Evolutionary conservation across 2,113 vertebrate species (phyloP).

Genomic region (Daubentonia madagascariensis): DNA sequence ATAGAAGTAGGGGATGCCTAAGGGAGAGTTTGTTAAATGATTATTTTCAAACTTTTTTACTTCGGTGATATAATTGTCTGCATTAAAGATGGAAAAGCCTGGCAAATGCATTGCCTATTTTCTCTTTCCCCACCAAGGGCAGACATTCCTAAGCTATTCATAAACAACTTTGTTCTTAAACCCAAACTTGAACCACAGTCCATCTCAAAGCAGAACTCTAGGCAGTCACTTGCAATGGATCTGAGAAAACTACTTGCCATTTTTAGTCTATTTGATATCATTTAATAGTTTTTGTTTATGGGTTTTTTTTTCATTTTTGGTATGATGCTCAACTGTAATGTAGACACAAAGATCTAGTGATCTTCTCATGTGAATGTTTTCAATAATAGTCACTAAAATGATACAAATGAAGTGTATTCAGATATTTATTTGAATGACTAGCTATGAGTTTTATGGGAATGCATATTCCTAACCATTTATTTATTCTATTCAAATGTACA

Average conservation of each 20-base stretch:
- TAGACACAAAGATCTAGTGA: background rate
- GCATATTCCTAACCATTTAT: background rate
- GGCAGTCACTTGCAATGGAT: background rate
- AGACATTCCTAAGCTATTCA: background rate
- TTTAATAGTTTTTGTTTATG: background rate
- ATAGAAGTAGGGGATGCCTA: background rate
- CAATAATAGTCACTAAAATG: background rate
- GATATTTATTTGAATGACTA: background rate
- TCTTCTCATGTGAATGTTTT: background rate
- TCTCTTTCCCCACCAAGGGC: background rate
- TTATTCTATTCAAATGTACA: background rate
- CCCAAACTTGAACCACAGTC: background rate
- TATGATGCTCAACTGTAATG: background rate
- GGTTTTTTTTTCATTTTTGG: background rate
- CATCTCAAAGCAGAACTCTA: background rate
- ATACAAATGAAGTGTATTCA: background rate
- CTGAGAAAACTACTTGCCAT: background rate
- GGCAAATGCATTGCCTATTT: background rate
- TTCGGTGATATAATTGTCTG: background rate
- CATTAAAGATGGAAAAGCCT: background rate
- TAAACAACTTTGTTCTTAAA: background rate
- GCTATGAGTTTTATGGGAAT: background rate
- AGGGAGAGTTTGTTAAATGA: background rate
- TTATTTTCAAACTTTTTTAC: background rate
- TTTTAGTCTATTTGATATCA: background rate